Conservation (phyloP, 2,797 vertebrate genomes). For the Australoheros facetus region DNA sequence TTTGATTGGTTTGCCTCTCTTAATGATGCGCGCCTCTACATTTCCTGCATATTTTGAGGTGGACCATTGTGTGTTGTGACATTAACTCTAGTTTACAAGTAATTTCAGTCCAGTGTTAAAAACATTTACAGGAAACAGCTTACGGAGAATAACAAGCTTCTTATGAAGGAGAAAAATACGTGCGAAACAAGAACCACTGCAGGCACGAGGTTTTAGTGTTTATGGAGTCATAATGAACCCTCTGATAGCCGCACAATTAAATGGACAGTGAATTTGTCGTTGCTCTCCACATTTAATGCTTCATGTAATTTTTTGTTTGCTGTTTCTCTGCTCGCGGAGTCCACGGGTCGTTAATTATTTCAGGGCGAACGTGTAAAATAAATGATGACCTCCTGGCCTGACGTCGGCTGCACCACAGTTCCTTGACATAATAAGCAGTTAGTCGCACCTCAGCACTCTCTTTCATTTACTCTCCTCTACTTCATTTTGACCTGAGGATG, state of each 20-base stretch:
- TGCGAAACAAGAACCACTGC: neutral
- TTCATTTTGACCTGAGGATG: conserved; percentile 59
- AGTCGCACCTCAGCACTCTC: conserved; percentile 59
- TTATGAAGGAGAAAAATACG: conserved; percentile 13
- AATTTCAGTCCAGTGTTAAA: conserved; percentile 22
- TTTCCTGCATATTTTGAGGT: neutral
- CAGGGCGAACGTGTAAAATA: conserved; percentile 58
- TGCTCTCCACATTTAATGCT: conserved; percentile 26
- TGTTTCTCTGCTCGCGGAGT: conserved; percentile 31
- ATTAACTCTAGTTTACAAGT: conserved; percentile 22
- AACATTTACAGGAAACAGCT: conserved; percentile 40
- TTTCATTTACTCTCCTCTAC: conserved; percentile 52
- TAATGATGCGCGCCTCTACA: neutral
- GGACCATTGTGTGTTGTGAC: neutral
- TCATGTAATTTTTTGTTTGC: conserved; percentile 38
- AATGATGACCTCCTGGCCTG: conserved; percentile 66
- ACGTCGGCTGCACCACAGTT: conserved; percentile 54
- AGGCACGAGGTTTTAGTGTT: conserved; percentile 25
- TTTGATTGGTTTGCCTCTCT: neutral
- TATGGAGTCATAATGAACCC: conserved; percentile 44
- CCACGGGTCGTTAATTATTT: conserved; percentile 65
- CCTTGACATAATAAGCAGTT: conserved; percentile 77
- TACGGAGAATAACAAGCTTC: conserved; percentile 24
- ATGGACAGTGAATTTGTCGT: conserved; percentile 27
- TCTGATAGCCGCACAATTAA: conserved; percentile 48